Conservation (phyloP, 1,140 invertebrate genomes). For the Scaptomyza pallida region DNA sequence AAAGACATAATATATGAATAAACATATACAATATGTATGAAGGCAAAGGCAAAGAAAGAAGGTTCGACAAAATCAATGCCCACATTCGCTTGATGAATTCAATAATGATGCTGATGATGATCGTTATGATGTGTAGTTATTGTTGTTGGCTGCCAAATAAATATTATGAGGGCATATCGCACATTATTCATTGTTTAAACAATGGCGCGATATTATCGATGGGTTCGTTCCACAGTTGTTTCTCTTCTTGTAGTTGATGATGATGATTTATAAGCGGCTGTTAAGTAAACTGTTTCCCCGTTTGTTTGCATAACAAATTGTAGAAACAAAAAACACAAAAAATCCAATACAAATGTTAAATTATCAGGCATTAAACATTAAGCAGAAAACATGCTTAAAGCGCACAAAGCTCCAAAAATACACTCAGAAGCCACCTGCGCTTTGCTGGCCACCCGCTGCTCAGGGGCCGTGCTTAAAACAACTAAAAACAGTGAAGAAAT, state of each 20-base stretch:
- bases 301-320: constrained; percentile 78
- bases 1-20: constrained; percentile 35
- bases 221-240: constrained; percentile 37
- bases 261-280: constrained; percentile 70
- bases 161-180: constrained; percentile 74
- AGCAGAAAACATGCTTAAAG: constrained; percentile 58
- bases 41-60: background rate
- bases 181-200: constrained; percentile 61
- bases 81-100: constrained; percentile 42
- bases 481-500: constrained; percentile 18
- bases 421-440: constrained; percentile 67
- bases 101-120: constrained; percentile 29
- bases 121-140: constrained; percentile 36
- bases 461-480: constrained; percentile 12
- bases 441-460: constrained; percentile 57
- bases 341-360: constrained; percentile 43
- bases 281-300: constrained; percentile 69
- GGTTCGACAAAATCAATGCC: constrained; percentile 41
- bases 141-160: constrained; percentile 63
- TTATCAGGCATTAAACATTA: constrained; percentile 70
- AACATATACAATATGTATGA: too few species aligned
- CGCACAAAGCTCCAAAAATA: constrained; percentile 18
- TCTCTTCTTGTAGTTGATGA: constrained; percentile 39
- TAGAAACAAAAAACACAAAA: constrained; percentile 41
- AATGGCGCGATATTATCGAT: constrained; percentile 56